Evolutionary conservation across 1,140 invertebrate species (phyloP), one percentile per base, ranked within the genome.

Genomic region (Steinernema khuongi): DNA sequence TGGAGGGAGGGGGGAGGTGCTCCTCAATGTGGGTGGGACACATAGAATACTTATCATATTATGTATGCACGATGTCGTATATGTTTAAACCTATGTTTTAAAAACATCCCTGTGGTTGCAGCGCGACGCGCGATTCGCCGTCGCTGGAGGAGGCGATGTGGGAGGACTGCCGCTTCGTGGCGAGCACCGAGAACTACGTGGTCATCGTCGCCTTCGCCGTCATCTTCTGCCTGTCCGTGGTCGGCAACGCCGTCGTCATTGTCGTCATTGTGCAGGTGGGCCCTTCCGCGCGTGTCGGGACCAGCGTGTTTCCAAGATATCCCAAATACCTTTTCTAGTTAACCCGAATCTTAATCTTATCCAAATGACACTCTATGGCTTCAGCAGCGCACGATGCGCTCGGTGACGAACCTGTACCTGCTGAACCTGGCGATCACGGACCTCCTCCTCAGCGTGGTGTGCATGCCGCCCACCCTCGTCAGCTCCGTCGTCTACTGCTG

Each of bases 361-460:
- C 67, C 19, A 26, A 68, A 26, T 2, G 22, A 26, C 1, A 31
- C 26, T 17, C 22, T 22, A 36, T 17, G 17, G n/a, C 74, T 76
- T 72, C 76, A 78, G 76, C 77, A 78, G 70, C 72, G 77, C 1
- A 60, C 72, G 19, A 78, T 78, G 77, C 71, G 77, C 26, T 77
- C 77, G 14, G 78, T 78, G 14, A 78, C 77, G 30, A 78, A 78
- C 70, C 60, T 77, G 17, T 78, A 78, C 31, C 50, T 78, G 36
- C 76, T 79, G 72, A 79, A 79, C 73, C 41, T 79, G 29, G 78
- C 78, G 11, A 74, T 80, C 32, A 74, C 78, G 19, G 78, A 79
- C 33, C 67, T 79, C 31, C 72, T 79, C 66, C 66, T 79, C 17
- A 73, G 69, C 17, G 77, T 79, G 7, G 71, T 79, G 14, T 79